Base-by-base conservation (phyloP, 2,113 vertebrate genomes). In the Prionailurus bengalensis region DNA sequence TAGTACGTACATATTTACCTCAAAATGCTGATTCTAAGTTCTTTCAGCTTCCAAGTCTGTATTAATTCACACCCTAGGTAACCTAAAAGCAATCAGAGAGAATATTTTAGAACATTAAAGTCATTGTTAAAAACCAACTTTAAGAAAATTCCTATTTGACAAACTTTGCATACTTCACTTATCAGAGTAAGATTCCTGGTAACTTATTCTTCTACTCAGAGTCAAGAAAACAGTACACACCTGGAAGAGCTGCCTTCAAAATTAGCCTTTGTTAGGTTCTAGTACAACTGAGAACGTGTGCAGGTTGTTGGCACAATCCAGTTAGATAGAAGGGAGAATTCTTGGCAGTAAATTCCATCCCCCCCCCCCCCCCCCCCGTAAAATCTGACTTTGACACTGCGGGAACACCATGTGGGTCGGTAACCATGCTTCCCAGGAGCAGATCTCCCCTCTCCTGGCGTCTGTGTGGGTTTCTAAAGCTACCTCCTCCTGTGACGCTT, bases 21-120 rank as follows among this genome's bases (percentile, higher is more conserved):
- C 98, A 96, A 97, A 99, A 98, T 65, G 97, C 97, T 98, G 98
- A 99, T 97, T 98, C 97, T 98, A 98, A 98, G 98, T 94, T 98
- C 99, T 99, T 98, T 98, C 98, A 98, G 98, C 98, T 98, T 98
- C 98, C 98, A 98, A 98, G 98, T 93, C 98, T 98, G 98, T 98
- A 98, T 98, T 98, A 98, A 98, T 98, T 98, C 98, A 99, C 95
- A 97, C 97, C 97, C 98, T 98, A 99, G 98, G 98, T 98, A 98
- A 99, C 99, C 98, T 99, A 98, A 97, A 99, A 99, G 80, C 96
- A 99, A 98, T 97, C 89, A 96, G 97, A 98, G 93, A 98, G 94
- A 98, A 97, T 90, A 98, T 97, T 99, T 99, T 97, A 98, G 97
- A 98, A 98, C 96, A 98, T 93, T 96, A 29, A 96, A 96, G 89